Conservation (phyloP, 1,140 invertebrate species). For the Aphelenchoides besseyi region DNA sequence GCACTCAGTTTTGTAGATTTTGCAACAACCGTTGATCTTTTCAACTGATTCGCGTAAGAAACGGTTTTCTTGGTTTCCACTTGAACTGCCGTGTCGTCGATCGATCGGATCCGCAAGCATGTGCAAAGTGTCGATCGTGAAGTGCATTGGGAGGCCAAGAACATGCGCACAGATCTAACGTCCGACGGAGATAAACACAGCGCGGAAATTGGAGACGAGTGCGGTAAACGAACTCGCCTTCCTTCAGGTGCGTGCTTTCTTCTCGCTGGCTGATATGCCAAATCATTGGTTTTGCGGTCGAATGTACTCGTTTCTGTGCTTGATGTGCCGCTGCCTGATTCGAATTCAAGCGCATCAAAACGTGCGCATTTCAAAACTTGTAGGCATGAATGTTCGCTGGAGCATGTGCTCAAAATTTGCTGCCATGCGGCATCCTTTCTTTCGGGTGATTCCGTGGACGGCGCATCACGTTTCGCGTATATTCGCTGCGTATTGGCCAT, state of each 20-base stretch:
- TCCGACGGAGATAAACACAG: neutral
- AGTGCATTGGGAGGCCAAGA: neutral
- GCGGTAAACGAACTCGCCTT: neutral
- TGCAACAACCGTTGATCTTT: neutral
- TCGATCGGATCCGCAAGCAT: neutral
- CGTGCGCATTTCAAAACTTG: neutral
- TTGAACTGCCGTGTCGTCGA: neutral
- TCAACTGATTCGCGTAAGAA: neutral
- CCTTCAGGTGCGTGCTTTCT: neutral
- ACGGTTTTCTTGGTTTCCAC: neutral
- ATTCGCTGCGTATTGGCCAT: neutral
- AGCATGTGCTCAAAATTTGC: neutral
- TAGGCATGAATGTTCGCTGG: neutral
- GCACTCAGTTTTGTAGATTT: neutral
- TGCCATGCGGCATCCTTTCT: neutral
- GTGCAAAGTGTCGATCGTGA: neutral
- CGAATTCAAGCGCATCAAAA: neutral
- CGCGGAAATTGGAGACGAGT: neutral
- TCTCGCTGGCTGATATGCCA: no score
- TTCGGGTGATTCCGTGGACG: neutral
- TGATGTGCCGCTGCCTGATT: neutral
- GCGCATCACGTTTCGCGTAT: constrained; percentile 1
- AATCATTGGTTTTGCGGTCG: neutral
- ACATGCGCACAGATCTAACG: neutral
- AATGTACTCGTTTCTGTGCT: neutral